Base-by-base conservation (phyloP, 1,140 invertebrate species). In the Leptestheria dahalacensis region DNA sequence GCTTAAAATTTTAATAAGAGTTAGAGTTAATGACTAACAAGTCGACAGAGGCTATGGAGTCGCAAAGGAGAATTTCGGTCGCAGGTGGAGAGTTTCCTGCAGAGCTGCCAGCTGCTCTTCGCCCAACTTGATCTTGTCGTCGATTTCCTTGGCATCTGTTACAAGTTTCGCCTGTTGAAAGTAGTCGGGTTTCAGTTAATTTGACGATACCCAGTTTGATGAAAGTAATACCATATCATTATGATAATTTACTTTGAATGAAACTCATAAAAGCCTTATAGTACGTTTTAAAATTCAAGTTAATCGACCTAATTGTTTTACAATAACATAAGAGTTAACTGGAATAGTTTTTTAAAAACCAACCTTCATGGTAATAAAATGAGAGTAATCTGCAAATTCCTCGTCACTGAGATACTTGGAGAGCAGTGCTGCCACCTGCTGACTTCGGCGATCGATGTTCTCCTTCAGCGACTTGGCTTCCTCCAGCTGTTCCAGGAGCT, bases 301-400 rank as follows among this genome's bases (percentile, higher is more conserved):
- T n/a, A n/a, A n/a, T n/a, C n/a, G n/a, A n/a, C n/a, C n/a, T n/a
- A n/a, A n/a, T n/a, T n/a, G n/a, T n/a, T n/a, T n/a, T n/a, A n/a
- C n/a, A n/a, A n/a, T n/a, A n/a, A n/a, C n/a, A n/a, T n/a, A n/a
- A n/a, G n/a, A n/a, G n/a, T n/a, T n/a, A n/a, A n/a, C n/a, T n/a
- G n/a, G n/a, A 41, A 41, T 41, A 41, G 15, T 41, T 9, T 41
- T 9, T 41, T 41, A 41, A 41, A 41, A 41, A 9, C 15, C 15
- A 41, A 41, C 33, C 33, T 91, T 92, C 85, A 90, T 91, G 66
- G 86, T 86, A 65, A 91, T 85, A 70, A 89, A 92, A 69, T 90
- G 85, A 65, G 87, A 82, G 68, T 90, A 92, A 66, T 91, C 86
- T 23, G 82, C 81, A 68, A 82, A 86, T 66, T 90, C 82, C 52